These are phyloP conservation scores for Myrmecophaga tridactyla DNA, from an alignment of 2,113 vertebrate species.

Conservation along the genomic window DNA sequence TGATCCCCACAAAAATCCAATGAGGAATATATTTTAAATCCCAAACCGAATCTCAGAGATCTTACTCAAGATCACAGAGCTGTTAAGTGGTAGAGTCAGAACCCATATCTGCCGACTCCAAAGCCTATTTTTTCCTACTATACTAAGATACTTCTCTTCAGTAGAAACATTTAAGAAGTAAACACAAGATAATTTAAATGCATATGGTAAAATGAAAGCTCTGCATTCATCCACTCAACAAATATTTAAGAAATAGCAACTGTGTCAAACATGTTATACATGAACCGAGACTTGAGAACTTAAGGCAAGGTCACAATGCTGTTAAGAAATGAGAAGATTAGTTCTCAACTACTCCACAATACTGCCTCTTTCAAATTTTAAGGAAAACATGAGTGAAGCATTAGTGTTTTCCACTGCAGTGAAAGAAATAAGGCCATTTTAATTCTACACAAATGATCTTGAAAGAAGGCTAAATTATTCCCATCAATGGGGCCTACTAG, in stretches of 20 bases:
- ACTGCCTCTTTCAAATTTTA: slow-evolving; percentile 4
- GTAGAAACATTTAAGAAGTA: slow-evolving; percentile 8
- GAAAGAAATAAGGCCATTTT: background rate
- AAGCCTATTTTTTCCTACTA: background rate
- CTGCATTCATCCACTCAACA: background rate
- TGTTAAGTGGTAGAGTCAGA: background rate
- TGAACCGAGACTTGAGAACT: slow-evolving; percentile 10
- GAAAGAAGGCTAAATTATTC: background rate
- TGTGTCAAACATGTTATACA: background rate
- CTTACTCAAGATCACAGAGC: background rate
- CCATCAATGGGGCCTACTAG: background rate
- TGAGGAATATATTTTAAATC: slow-evolving; percentile 42
- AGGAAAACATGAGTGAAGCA: background rate
- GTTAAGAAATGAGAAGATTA: background rate
- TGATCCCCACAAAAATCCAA: slow-evolving; percentile 27
- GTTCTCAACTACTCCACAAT: background rate
- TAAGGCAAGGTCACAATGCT: background rate
- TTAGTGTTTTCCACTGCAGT: background rate
- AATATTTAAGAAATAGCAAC: background rate
- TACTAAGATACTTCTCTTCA: background rate
- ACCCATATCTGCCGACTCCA: background rate
- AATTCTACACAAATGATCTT: background rate
- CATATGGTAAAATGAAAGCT: slow-evolving; percentile 23
- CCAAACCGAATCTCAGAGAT: slow-evolving; percentile 23
- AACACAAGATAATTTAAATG: slow-evolving; percentile 16